phyloP scores from a whole-genome alignment of 2,797 vertebrate species.

The Aulostomus chinensis region DNA sequence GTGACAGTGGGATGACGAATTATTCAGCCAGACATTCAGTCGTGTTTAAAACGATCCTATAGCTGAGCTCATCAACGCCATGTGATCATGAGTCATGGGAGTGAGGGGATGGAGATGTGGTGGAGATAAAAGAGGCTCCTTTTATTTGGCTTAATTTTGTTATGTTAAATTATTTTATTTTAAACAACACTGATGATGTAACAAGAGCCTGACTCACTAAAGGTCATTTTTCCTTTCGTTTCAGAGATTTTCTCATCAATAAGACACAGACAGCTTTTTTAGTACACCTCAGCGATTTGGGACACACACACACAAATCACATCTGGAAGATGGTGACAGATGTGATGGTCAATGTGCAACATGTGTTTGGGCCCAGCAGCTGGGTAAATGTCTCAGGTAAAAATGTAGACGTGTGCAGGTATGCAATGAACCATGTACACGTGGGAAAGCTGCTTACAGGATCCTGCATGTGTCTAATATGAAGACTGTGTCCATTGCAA shows the following conservation, averaged over 20 bases:
- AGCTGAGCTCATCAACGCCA: slow-evolving; percentile 5
- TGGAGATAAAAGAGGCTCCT: no score
- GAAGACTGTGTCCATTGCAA: neutral
- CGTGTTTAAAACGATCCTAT: neutral
- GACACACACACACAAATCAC: no score
- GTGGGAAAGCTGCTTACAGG: neutral
- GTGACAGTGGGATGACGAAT: slow-evolving; percentile 29
- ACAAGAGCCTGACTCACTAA: no score
- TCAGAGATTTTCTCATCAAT: no score
- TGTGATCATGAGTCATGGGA: slow-evolving; percentile 15
- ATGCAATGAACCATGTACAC: slow-evolving; percentile 1
- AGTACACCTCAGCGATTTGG: no score
- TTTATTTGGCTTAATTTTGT: no score
- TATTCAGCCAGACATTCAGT: slow-evolving; percentile 1
- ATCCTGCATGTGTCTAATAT: neutral
- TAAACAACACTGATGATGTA: no score
- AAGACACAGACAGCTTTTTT: no score
- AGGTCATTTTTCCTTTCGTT: no score
- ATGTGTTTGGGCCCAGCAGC: neutral
- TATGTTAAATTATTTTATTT: no score
- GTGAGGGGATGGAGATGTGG: neutral
- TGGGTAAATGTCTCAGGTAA: neutral
- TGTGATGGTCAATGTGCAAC: no score
- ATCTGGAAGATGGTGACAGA: no score
- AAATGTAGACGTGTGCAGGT: slow-evolving; percentile 5